These are phyloP conservation scores for Chelidonichthys spinosus DNA, from an alignment of 2,797 vertebrate genomes.

Conservation along the genomic window DNA sequence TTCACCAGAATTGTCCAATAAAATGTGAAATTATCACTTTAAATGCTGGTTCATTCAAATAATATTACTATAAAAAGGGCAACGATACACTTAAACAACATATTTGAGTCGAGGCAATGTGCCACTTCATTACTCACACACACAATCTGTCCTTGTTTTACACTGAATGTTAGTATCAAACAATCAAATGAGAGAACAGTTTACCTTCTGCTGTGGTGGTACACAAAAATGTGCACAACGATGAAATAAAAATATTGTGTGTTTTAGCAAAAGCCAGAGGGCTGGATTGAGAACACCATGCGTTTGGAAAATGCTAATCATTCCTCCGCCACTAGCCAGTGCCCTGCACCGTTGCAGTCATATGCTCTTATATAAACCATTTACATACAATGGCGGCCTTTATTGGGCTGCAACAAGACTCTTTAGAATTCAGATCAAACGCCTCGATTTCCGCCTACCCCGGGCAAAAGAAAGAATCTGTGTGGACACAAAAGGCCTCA, in stretches of 20 bases:
- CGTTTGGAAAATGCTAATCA: slow-evolving; percentile 87
- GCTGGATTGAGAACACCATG: slow-evolving; percentile 78
- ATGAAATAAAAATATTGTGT: slow-evolving; percentile 73
- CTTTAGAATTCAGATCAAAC: slow-evolving; percentile 98
- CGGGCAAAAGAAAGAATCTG: slow-evolving; percentile 88
- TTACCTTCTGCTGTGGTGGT: slow-evolving; percentile 88
- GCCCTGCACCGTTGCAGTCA: slow-evolving; percentile 94
- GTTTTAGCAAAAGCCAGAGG: slow-evolving; percentile 68
- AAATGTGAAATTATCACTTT: slow-evolving; percentile 2
- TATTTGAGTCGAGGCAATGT: slow-evolving; percentile 20
- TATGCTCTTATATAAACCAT: slow-evolving; percentile 96
- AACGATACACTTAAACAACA: slow-evolving; percentile 18
- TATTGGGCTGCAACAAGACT: slow-evolving; percentile 93
- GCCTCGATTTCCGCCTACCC: slow-evolving; percentile 97
- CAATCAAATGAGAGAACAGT: slow-evolving; percentile 57
- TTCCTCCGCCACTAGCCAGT: slow-evolving; percentile 86
- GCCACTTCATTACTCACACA: slow-evolving; percentile 33
- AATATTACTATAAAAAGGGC: slow-evolving; percentile 4
- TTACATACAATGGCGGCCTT: slow-evolving; percentile 95
- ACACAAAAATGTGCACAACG: slow-evolving; percentile 85
- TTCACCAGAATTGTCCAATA: neutral
- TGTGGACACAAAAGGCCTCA: slow-evolving; percentile 88
- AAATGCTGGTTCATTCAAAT: slow-evolving; percentile 31
- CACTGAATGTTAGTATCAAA: slow-evolving; percentile 60
- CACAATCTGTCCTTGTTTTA: slow-evolving; percentile 23